Percentiles rank a stretch among this genome's conserved stretches.
Conservation (phyloP, 2,888 invertebrate species). For the Sericinus montela region DNA sequence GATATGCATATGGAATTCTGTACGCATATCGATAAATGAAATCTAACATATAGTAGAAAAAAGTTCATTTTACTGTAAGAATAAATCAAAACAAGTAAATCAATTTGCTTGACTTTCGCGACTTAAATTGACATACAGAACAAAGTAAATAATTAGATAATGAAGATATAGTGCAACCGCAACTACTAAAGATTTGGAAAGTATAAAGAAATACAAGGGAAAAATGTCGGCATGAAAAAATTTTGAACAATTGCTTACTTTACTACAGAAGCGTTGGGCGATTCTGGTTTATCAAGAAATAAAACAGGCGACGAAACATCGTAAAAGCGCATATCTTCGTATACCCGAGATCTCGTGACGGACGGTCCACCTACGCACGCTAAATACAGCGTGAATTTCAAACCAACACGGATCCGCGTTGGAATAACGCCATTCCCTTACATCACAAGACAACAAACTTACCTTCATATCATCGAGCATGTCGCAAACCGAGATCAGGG, state of each 20-base stretch:
- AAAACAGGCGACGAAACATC: conserved; percentile 34
- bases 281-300: conserved; percentile 25
- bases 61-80: too few species aligned
- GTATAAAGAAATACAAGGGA: too few species aligned
- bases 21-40: background rate
- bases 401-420: conserved; percentile 45
- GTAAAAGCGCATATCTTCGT: conserved; percentile 47
- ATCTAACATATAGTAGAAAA: background rate
- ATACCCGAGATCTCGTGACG: conserved; percentile 40
- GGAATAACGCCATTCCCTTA: conserved; percentile 42
- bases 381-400: conserved; percentile 40
- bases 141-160: too few species aligned
- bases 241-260: too few species aligned
- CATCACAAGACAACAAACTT: conserved; percentile 48
- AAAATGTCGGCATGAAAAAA: too few species aligned
- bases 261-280: conserved; percentile 2
- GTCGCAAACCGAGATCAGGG: conserved; percentile 67
- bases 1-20: conserved; percentile 29
- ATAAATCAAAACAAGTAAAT: too few species aligned
- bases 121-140: too few species aligned
- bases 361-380: conserved; percentile 42
- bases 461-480: conserved; percentile 76
- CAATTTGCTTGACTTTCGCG: too few species aligned
- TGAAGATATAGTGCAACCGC: too few species aligned
- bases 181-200: too few species aligned